These are phyloP conservation scores for Schizaphis graminum DNA, from an alignment of 2,888 invertebrate species.

Conservation along the genomic window DNA sequence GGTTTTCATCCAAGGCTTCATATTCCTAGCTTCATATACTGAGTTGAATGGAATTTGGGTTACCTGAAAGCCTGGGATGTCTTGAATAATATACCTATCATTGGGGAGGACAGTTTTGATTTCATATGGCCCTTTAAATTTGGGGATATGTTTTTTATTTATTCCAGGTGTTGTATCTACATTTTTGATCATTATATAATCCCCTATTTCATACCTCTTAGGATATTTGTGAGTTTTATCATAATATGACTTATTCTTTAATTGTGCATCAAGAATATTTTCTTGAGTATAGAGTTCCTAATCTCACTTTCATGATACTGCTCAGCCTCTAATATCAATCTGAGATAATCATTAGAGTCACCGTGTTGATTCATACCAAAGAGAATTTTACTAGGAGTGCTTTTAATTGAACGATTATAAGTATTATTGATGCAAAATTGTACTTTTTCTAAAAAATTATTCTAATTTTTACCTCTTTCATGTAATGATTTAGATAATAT, in stretches of 20 bases:
- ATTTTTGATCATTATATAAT: neutral
- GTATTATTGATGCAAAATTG: neutral
- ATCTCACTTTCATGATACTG: neutral
- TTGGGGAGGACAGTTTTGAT: too few relatives aligned
- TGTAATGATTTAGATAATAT: neutral
- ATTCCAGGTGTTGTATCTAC: too few relatives aligned
- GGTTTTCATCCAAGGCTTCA: too few relatives aligned
- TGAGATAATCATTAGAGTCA: neutral
- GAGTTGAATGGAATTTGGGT: too few relatives aligned
- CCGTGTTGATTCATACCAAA: neutral
- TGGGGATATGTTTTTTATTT: too few relatives aligned
- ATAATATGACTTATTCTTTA: neutral
- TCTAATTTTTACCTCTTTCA: neutral
- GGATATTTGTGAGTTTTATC: neutral
- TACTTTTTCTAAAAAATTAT: neutral
- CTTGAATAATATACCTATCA: too few relatives aligned
- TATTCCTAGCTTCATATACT: too few relatives aligned
- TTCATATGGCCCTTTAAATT: too few relatives aligned
- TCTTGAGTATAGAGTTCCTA: neutral
- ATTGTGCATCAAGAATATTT: neutral
- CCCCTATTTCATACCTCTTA: neutral
- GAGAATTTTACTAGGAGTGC: neutral
- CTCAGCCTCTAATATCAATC: neutral
- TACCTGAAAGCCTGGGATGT: too few relatives aligned
- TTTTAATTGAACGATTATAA: neutral